Base-by-base conservation (phyloP, 2,888 invertebrate genomes). In the Opisthograptis luteolata region DNA sequence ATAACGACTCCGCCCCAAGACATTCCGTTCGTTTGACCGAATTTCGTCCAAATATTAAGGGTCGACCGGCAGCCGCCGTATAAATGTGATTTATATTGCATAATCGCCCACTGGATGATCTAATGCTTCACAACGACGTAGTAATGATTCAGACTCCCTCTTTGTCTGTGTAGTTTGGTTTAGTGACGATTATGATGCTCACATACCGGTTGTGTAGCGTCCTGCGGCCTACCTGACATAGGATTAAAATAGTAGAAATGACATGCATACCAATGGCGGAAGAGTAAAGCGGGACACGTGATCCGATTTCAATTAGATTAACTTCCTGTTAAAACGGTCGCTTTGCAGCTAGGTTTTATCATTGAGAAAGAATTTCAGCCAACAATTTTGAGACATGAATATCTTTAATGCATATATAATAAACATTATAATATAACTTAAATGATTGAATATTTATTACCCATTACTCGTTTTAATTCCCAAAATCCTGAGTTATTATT, bases 231-330 rank as follows among this genome's bases (percentile, higher is more conserved):
- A n/a, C n/a, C n/a, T 25, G 20, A 10, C 44, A 40, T 19, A 15
- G 24, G 36, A 27, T 25, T 15, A 22, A 7, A 24, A 32, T 43
- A 46, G 35, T 27, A 27, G 39, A 25, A 44, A 41, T 48, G 44
- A 45, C 28, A 49, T 25, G 42, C 27, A 48, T 51, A 32, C 41
- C 24, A 43, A 46, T 41, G 27, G 31, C 31, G 32, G 28, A 24
- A 40, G 35, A 52, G 53, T 53, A 12, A 40, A 51, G 41, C 50
- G 31, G 17, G 41, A 65, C 60, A 70, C 73, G 76, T 73, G 73
- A 68, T 59, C 61, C 52, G 75, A 48, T 72, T 74, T 66, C 73
- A 76, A 79, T 77, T 68, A 68, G 64, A 70, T 75, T 71, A 68
- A 62, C 70, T 72, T 75, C 75, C 72, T 64, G 66, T 49, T 45